Conservation (phyloP, 2,888 invertebrate species). For the Meteorus colon region DNA sequence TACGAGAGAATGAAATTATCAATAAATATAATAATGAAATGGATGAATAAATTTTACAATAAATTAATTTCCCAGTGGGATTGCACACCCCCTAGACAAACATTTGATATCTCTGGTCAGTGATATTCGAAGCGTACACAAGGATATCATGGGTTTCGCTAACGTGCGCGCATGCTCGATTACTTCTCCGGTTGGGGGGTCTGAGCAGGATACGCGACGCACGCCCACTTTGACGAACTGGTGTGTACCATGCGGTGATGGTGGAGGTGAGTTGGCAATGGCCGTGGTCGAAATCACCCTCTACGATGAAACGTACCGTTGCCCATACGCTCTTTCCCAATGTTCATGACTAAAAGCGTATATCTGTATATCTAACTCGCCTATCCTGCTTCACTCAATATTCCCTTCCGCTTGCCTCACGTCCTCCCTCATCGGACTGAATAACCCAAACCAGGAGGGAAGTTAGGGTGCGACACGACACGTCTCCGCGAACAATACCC, state of each 20-base stretch:
- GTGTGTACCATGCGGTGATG: conserved; percentile 23
- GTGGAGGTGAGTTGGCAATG: conserved; percentile 22
- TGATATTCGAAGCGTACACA: conserved; percentile 40
- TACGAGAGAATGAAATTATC: background rate
- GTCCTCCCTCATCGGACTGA: background rate
- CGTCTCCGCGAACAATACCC: conserved; percentile 42
- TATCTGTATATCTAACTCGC: conserved; percentile 26
- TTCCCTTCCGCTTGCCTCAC: conserved; percentile 22
- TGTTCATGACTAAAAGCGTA: conserved; percentile 32
- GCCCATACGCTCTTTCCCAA: conserved; percentile 35
- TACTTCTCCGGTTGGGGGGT: conserved; percentile 33
- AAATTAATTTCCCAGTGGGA: conserved; percentile 38
- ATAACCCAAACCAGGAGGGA: conserved; percentile 25
- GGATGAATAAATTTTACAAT: conserved; percentile 32
- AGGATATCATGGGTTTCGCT: conserved; percentile 37
- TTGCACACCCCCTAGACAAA: conserved; percentile 41
- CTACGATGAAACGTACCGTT: conserved; percentile 22
- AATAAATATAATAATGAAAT: conserved; percentile 23
- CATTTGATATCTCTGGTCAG: conserved; percentile 48
- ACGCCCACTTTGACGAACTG: conserved; percentile 44
- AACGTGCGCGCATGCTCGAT: conserved; percentile 44
- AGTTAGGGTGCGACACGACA: conserved; percentile 36
- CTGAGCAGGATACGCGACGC: conserved; percentile 32
- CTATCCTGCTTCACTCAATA: conserved; percentile 8
- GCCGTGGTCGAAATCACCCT: conserved; percentile 40